phyloP scores from a whole-genome alignment of 2,113 vertebrate species.

The Cervus canadensis region DNA sequence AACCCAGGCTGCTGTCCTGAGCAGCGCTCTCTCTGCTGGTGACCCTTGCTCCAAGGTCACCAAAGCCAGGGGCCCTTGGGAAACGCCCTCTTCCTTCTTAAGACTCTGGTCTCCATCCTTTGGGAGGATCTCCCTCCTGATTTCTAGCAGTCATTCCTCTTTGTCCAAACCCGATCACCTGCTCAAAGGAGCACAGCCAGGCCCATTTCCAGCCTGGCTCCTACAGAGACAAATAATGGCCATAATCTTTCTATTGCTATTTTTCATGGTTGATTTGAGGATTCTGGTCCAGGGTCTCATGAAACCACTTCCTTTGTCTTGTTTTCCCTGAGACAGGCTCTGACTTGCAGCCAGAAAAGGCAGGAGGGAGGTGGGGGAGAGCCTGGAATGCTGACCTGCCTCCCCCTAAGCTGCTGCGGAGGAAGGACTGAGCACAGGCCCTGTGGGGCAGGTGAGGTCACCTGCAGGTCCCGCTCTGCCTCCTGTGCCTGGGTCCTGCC shows the following conservation, averaged over 20 bases:
- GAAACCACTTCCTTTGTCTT: slow-evolving; percentile 54
- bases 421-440: background rate
- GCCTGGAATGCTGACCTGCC: background rate
- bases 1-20: background rate
- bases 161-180: background rate
- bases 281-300: slow-evolving; percentile 21
- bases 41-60: background rate
- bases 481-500: background rate
- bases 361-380: background rate
- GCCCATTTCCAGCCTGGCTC: background rate
- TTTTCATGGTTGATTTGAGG: slow-evolving; percentile 32
- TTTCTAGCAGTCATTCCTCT: background rate
- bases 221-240: background rate
- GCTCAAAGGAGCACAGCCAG: background rate
- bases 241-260: background rate
- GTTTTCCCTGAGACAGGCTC: slow-evolving; percentile 37
- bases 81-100: background rate
- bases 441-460: background rate
- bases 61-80: background rate
- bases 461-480: accelerated
- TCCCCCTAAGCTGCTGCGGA: background rate
- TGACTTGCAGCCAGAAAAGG: background rate
- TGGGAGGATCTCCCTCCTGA: background rate
- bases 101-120: background rate
- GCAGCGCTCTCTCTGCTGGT: background rate